Evolutionary conservation across 1,140 invertebrate species (phyloP).

Genomic region (Papilio dardanus): DNA sequence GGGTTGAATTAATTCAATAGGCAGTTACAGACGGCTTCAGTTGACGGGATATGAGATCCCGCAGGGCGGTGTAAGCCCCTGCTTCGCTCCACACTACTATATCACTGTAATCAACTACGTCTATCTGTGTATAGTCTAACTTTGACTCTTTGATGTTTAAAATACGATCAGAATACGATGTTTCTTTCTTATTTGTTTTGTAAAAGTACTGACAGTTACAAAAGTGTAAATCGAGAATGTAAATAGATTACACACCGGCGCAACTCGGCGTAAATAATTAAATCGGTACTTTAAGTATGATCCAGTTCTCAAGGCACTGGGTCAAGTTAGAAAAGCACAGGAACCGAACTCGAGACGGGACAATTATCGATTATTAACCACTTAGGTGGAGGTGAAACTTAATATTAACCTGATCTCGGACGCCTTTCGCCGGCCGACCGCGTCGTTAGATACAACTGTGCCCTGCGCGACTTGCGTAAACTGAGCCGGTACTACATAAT

Average conservation of each 20-base stretch:
- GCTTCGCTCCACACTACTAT: not conserved
- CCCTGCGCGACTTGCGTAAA: no score
- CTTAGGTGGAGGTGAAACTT: conserved; percentile 63
- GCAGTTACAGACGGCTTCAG: conserved; percentile 27
- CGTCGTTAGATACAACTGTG: conserved; percentile 13
- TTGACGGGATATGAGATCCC: conserved; percentile 32
- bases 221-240: not conserved
- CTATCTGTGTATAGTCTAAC: not conserved
- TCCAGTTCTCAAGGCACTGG: conserved; percentile 43
- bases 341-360: conserved; percentile 54
- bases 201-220: not conserved
- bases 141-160: not conserved
- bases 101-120: conserved; percentile 30
- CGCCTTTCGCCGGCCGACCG: conserved; percentile 31
- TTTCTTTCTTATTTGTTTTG: not conserved
- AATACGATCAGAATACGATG: not conserved
- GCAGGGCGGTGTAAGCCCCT: conserved; percentile 7
- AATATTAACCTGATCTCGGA: conserved; percentile 35
- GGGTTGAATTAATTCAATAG: conserved; percentile 36
- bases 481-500: no score
- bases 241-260: not conserved
- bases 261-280: not conserved
- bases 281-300: not conserved
- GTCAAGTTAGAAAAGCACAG: conserved; percentile 65
- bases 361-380: conserved; percentile 74